Conservation (phyloP, 2,797 vertebrate genomes). For the Muraenolepis orangiensis region DNA sequence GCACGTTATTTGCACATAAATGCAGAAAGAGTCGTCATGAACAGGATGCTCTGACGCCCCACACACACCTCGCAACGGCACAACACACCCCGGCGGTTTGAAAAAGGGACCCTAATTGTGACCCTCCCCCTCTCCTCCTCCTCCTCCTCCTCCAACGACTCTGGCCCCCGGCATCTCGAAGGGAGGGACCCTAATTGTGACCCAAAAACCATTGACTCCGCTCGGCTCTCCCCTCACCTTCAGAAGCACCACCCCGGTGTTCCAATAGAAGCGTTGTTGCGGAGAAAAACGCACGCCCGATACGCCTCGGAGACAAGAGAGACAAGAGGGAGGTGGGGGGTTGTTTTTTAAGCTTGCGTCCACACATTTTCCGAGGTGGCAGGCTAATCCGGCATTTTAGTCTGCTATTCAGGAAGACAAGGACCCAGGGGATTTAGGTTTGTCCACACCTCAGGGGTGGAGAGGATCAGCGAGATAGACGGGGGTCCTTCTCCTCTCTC, state of each 20-base stretch:
- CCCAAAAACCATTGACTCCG: slow-evolving; percentile 65
- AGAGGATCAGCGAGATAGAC: slow-evolving; percentile 63
- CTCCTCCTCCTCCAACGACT: slow-evolving; percentile 12
- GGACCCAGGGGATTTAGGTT: slow-evolving; percentile 69
- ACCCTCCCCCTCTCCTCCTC: too few relatives aligned
- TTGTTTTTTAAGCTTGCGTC: slow-evolving; percentile 65
- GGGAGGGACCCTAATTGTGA: too few relatives aligned
- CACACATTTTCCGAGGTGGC: slow-evolving; percentile 68
- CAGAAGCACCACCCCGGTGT: slow-evolving; percentile 68
- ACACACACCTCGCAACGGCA: neutral
- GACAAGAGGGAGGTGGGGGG: neutral
- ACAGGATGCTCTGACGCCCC: neutral
- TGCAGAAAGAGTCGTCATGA: neutral
- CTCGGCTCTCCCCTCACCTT: slow-evolving; percentile 61
- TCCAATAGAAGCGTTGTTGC: slow-evolving; percentile 52
- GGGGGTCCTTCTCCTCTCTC: neutral
- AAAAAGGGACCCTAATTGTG: neutral
- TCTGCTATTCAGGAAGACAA: slow-evolving; percentile 69
- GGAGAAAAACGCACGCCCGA: slow-evolving; percentile 57
- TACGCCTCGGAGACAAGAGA: slow-evolving; percentile 41
- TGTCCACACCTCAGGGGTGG: slow-evolving; percentile 75
- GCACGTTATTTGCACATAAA: too few relatives aligned
- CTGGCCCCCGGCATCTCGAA: slow-evolving; percentile 45
- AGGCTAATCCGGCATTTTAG: slow-evolving; percentile 72
- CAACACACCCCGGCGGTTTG: neutral